Conservation (phyloP, 53 echinoderm and acorn worm genomes). For the Temnopleurus reevesii region DNA sequence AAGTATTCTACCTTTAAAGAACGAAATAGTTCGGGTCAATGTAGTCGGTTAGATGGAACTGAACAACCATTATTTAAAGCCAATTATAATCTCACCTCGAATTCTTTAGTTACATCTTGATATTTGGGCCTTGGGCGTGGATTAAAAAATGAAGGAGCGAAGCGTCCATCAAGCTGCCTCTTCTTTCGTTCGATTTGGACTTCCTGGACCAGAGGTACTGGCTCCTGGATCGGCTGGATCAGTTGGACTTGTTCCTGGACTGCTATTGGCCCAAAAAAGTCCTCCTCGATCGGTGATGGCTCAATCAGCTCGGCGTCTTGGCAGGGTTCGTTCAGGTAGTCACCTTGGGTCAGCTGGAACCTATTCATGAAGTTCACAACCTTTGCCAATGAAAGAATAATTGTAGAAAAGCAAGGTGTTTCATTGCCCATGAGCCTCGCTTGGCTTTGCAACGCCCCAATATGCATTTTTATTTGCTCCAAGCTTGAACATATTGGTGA, state of each 20-base stretch:
- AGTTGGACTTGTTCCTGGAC: not conserved
- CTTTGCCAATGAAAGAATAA: not conserved
- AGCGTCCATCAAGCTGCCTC: not conserved
- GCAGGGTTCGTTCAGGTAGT: not conserved
- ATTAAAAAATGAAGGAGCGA: not conserved
- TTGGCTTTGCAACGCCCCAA: too few relatives aligned
- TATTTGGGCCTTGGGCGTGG: not conserved
- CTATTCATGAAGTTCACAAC: not conserved
- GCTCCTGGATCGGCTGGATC: not conserved
- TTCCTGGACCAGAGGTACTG: not conserved
- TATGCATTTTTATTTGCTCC: not conserved
- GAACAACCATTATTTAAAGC: too few relatives aligned
- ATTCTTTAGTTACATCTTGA: constrained; percentile 14
- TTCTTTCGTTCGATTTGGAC: too few relatives aligned
- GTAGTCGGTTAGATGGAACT: too few relatives aligned
- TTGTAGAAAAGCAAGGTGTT: not conserved
- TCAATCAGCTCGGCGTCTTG: not conserved
- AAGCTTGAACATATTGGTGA: not conserved
- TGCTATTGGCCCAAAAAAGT: not conserved
- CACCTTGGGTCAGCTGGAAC: not conserved
- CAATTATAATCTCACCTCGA: constrained; percentile 39
- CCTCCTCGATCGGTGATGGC: not conserved
- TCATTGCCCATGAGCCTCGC: not conserved
- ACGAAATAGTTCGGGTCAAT: too few relatives aligned
- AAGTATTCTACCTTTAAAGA: too few relatives aligned